Conservation (phyloP, 30 jellyfish, hydroid and myxozoan genomes). For the Clytia hemisphaerica region DNA sequence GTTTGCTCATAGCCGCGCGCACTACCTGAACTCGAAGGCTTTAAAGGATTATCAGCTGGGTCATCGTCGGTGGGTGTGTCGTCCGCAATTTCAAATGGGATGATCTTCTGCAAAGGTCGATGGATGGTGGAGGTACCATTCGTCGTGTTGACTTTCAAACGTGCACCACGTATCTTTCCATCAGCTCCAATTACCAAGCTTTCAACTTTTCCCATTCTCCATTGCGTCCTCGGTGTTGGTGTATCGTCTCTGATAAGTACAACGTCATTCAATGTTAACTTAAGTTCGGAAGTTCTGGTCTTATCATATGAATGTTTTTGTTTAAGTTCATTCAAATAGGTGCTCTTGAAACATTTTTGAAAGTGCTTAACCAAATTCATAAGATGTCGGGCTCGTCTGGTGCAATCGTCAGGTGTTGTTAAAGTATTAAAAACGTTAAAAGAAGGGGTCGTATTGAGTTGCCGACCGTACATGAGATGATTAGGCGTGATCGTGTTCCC, state of each 20-base stretch:
- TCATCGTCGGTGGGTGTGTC: too few species aligned
- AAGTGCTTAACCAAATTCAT: neutral
- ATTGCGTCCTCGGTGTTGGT: conserved; percentile 7
- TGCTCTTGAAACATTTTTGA: conserved; percentile 14
- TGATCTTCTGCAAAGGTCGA: too few species aligned
- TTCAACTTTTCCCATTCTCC: too few species aligned
- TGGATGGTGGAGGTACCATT: too few species aligned
- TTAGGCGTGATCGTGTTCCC: conserved; percentile 14
- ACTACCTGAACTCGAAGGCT: too few species aligned
- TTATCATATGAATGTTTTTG: neutral
- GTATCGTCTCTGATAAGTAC: conserved; percentile 14
- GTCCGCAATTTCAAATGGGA: too few species aligned
- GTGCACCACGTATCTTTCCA: too few species aligned
- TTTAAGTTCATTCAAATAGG: conserved; percentile 12
- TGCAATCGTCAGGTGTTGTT: neutral
- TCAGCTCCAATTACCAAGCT: too few species aligned
- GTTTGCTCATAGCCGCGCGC: too few species aligned
- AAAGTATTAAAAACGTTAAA: neutral
- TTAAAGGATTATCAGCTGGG: too few species aligned
- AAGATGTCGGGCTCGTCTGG: conserved; percentile 18
- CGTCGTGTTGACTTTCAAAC: too few species aligned
- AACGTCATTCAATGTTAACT: conserved; percentile 11
- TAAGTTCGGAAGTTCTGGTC: neutral
- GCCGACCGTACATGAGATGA: conserved; percentile 6
- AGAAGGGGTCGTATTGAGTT: conserved; percentile 10